These are phyloP conservation scores for Otus sunia DNA, from an alignment of 2,113 vertebrate species.

Conservation along the genomic window DNA sequence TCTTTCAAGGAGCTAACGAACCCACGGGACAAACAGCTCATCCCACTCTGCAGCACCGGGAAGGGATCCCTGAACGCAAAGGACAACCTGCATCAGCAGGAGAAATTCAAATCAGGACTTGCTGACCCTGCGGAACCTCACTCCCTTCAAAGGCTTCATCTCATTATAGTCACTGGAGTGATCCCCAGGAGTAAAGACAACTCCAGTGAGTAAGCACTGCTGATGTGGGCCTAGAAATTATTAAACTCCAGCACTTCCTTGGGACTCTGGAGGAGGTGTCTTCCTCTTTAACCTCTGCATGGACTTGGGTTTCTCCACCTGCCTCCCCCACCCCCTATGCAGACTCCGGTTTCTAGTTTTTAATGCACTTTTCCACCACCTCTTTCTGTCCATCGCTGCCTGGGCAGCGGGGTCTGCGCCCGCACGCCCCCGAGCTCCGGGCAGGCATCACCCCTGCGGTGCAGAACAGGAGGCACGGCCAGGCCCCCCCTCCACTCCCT, in stretches of 20 bases:
- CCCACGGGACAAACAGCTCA: background rate
- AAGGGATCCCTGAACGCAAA: background rate
- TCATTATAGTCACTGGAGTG: background rate
- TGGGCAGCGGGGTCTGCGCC: accelerated
- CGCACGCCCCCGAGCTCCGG: accelerated
- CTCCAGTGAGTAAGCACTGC: background rate
- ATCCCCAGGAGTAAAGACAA: background rate
- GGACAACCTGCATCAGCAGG: background rate
- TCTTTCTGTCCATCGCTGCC: accelerated
- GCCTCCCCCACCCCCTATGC: too few relatives aligned
- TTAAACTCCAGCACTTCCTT: background rate
- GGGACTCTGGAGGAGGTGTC: background rate
- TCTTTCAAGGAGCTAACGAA: background rate
- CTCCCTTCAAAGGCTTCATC: background rate
- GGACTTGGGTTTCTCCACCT: background rate
- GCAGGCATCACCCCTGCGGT: accelerated
- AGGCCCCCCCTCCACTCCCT: too few relatives aligned
- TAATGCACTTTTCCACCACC: background rate
- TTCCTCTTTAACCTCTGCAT: background rate
- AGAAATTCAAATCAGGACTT: background rate
- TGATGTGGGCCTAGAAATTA: background rate
- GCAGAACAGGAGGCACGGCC: accelerated
- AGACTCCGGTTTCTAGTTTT: background rate
- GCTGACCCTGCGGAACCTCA: background rate
- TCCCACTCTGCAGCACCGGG: accelerated